phyloP scores from a whole-genome alignment of 2,113 vertebrate species.

The Acrocephalus arundinaceus region DNA sequence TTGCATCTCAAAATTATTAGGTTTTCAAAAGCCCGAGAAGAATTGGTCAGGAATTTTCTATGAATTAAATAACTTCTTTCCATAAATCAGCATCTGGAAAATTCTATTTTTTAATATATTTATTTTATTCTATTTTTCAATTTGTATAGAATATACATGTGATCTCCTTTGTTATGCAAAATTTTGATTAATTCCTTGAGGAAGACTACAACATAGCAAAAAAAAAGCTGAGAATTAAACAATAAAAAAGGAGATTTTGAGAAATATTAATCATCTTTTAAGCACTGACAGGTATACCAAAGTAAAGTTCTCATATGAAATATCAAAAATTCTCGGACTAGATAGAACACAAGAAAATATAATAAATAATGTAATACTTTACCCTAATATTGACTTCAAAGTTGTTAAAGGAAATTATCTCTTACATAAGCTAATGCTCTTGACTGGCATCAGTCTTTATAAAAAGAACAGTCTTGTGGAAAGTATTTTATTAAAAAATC shows the following conservation, averaged over 20 bases:
- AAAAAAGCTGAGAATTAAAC: not conserved
- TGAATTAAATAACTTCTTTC: not conserved
- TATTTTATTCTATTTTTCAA: not conserved
- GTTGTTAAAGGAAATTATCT: not conserved
- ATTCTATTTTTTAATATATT: not conserved
- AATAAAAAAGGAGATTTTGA: not conserved
- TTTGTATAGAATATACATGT: not conserved
- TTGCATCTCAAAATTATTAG: not conserved
- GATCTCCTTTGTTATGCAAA: not conserved
- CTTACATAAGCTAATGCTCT: not conserved
- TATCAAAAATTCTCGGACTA: not conserved
- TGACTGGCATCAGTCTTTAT: not conserved
- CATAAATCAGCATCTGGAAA: not conserved
- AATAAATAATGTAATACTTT: not conserved
- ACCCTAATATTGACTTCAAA: not conserved
- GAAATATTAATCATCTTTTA: not conserved
- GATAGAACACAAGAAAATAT: not conserved
- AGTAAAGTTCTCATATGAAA: not conserved
- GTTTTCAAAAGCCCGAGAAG: not conserved
- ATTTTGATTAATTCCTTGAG: not conserved
- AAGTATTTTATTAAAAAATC: not conserved
- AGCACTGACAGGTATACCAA: not conserved
- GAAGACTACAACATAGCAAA: not conserved
- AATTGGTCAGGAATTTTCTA: not conserved
- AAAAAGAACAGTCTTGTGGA: not conserved